Evolutionary conservation across 1,140 invertebrate genomes (phyloP), one percentile per base, ranked within the genome.

Genomic region (Bombus vancouverensis): DNA sequence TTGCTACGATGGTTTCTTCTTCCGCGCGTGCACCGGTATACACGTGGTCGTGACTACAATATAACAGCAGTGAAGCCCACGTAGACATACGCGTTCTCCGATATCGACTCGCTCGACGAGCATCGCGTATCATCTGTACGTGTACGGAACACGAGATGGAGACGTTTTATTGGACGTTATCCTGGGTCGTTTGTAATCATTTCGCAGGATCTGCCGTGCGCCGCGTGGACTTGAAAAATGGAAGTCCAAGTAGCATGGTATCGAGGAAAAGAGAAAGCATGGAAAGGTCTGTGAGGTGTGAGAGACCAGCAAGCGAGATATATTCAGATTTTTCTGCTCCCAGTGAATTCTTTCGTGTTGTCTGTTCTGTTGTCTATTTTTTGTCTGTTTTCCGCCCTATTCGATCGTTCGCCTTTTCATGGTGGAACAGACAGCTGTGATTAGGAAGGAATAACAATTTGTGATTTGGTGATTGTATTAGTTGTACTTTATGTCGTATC

Each of bases 141-240:
- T 87, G 76, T 70, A 59, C 73, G 78, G 75, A 85, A 89, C 81
- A 76, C 68, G 86, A 80, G 85, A 92, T 90, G 81, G 87, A 89
- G 89, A 91, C 90, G 83, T 92, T 91, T 91, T 90, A 91, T 91
- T 89, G 90, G 85, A 92, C 86, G 89, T 90, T 91, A 91, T 91
- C 85, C 85, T 57, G 37, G 87, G 68, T 90, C 89, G 91, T 92
- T 91, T 90, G 84, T 92, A 92, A 92, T 92, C 89, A 89, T 89
- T 91, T 87, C 75, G 90, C 68, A 71, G 62, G 83, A 89, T 85
- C 87, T 88, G 81, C 70, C 72, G 65, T 42, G 72, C 66, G 32
- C 70, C 77, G 86, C 57, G 88, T 76, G 84, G 87, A 91, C 83
- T 87, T 90, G 90, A 90, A 90, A 90, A 87, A 92, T 91, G 85